phyloP scores from a whole-genome alignment of 2,888 invertebrate genomes.

The Leucophenga maculata region DNA sequence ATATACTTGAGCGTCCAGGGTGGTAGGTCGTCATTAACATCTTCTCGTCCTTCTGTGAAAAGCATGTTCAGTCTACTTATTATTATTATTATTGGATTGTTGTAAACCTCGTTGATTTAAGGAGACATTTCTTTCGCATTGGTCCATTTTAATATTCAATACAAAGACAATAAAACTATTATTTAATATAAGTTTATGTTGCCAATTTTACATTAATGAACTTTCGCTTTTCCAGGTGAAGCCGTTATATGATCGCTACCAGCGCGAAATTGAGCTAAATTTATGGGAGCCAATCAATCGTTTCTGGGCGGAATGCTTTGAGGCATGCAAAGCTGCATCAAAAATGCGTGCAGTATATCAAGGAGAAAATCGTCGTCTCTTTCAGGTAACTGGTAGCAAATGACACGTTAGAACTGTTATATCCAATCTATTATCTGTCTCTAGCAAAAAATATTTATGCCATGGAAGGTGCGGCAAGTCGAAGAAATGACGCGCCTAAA shows the following conservation, averaged over 20 bases:
- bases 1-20: too few relatives aligned
- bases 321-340: conserved; percentile 75
- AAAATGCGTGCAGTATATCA: conserved; percentile 75
- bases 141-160: too few relatives aligned
- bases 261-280: conserved; percentile 73
- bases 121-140: too few relatives aligned
- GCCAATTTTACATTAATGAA: background rate
- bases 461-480: conserved; percentile 73
- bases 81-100: too few relatives aligned
- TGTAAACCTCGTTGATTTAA: too few relatives aligned
- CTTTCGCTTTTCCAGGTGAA: conserved; percentile 69
- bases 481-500: conserved; percentile 75
- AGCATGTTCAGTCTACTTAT: too few relatives aligned
- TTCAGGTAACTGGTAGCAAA: conserved; percentile 69
- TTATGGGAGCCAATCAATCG: conserved; percentile 75
- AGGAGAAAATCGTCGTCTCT: conserved; percentile 75
- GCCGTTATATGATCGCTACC: conserved; percentile 75
- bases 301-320: conserved; percentile 77
- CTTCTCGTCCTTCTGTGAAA: too few relatives aligned
- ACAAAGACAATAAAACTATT: too few relatives aligned
- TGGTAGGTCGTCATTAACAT: too few relatives aligned
- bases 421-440: background rate
- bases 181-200: background rate
- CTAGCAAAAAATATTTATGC: conserved; percentile 74
- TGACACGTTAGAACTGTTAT: background rate